phyloP scores from a whole-genome alignment of 2,888 invertebrate species.

The Tenodera sinensis region DNA sequence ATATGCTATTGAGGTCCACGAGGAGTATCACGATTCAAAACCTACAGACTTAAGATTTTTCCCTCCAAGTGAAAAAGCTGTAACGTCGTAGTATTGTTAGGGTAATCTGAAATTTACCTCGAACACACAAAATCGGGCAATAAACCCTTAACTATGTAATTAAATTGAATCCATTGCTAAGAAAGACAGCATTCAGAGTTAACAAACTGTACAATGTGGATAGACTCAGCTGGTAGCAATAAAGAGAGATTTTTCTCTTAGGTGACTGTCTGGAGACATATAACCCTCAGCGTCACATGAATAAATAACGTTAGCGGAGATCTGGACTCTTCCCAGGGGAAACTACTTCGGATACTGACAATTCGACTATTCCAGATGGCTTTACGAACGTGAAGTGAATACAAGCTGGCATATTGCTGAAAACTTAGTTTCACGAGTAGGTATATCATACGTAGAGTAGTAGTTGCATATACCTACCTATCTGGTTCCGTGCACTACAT shows the following conservation, averaged over 20 bases:
- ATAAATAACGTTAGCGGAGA: neutral
- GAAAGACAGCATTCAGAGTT: neutral
- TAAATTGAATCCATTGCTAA: no score
- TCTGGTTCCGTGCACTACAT: no score
- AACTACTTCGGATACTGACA: neutral
- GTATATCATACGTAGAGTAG: no score
- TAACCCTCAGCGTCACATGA: slow-evolving; percentile 4
- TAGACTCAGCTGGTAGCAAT: neutral
- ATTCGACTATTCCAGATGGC: neutral
- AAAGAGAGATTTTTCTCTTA: neutral
- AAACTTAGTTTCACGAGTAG: neutral
- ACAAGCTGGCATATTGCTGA: neutral
- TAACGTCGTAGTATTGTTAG: no score
- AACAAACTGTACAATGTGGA: neutral
- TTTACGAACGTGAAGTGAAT: neutral
- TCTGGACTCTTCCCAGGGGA: neutral
- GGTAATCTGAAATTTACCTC: no score
- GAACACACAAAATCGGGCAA: no score
- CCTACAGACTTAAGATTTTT: no score
- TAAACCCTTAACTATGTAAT: no score
- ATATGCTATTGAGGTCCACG: no score
- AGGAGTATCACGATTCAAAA: no score
- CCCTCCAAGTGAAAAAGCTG: no score
- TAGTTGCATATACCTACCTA: no score
- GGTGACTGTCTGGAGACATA: neutral